Conservation (phyloP, 1,140 invertebrate genomes). For the Hyphantria cunea region DNA sequence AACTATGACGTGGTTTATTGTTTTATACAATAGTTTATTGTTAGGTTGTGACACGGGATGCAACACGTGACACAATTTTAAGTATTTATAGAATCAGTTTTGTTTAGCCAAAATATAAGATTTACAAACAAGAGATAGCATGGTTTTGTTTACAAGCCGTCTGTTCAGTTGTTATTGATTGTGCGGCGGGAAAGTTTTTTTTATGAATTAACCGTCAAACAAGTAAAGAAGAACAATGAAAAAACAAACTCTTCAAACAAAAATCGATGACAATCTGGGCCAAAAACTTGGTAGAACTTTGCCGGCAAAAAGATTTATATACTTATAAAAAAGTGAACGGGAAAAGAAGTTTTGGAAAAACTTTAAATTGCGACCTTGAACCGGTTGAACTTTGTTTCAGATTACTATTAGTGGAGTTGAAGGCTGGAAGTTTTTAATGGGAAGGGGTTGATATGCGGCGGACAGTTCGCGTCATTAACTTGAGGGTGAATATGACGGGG, state of each 20-base stretch:
- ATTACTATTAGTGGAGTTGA: constrained; percentile 80
- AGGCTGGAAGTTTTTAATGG: constrained; percentile 78
- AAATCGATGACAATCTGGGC: constrained; percentile 82
- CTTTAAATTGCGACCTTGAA: constrained; percentile 84
- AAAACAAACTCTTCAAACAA: constrained; percentile 82
- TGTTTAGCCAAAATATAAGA: neutral
- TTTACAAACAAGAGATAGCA: neutral
- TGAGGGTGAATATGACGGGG: constrained; percentile 41
- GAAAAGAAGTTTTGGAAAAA: constrained; percentile 80
- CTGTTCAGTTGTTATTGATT: constrained; percentile 67
- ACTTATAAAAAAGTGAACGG: constrained; percentile 80
- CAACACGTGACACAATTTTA: too few relatives aligned
- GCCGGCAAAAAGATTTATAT: constrained; percentile 81
- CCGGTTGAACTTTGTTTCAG: constrained; percentile 79
- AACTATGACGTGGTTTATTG: constrained; percentile 46
- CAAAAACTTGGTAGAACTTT: constrained; percentile 79
- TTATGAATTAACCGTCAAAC: constrained; percentile 82
- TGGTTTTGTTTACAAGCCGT: constrained; percentile 61
- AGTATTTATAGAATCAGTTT: constrained; percentile 16
- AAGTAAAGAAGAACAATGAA: constrained; percentile 82
- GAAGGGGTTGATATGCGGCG: constrained; percentile 64
- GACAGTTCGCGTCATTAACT: constrained; percentile 54
- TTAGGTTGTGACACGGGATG: too few relatives aligned
- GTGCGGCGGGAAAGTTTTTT: constrained; percentile 73
- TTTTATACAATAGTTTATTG: constrained; percentile 35